Percentiles rank a stretch among this genome's conserved stretches.
These are phyloP conservation scores for human (Homo sapiens) DNA, from an alignment of 2,113 vertebrate species.

Conservation along the genomic window DNA sequence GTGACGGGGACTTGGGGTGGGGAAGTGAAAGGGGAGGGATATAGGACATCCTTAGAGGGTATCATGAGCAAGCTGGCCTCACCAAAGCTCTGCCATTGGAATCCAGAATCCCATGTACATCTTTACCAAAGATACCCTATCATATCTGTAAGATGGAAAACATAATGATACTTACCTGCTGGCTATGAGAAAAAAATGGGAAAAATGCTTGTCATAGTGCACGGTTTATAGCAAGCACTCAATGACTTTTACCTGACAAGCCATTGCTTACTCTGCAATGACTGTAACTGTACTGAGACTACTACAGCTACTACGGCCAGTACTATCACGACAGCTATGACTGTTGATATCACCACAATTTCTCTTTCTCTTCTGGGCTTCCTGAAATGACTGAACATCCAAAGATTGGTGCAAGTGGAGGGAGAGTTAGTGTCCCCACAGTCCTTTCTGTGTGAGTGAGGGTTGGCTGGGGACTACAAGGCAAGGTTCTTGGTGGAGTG, in stretches of 20 bases:
- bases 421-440: background rate
- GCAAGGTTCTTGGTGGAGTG: background rate
- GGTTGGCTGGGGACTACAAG: background rate
- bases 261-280: accelerated
- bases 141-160: background rate
- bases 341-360: background rate
- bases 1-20: too few species aligned
- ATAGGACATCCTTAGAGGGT: background rate
- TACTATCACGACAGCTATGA: background rate
- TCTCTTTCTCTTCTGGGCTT: slow-evolving; percentile 31
- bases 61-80: background rate
- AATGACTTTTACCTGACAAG: background rate
- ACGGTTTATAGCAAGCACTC: background rate
- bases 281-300: background rate
- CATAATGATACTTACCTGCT: background rate
- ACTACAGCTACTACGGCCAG: accelerated
- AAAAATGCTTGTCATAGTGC: background rate
- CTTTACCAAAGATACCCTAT: background rate
- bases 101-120: background rate
- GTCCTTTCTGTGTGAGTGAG: background rate
- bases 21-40: background rate
- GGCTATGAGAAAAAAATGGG: background rate
- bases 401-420: background rate
- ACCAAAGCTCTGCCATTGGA: background rate
- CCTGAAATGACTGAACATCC: slow-evolving; percentile 12